Conservation (phyloP, 2,888 invertebrate genomes). For the Peribatodes rhomboidaria region DNA sequence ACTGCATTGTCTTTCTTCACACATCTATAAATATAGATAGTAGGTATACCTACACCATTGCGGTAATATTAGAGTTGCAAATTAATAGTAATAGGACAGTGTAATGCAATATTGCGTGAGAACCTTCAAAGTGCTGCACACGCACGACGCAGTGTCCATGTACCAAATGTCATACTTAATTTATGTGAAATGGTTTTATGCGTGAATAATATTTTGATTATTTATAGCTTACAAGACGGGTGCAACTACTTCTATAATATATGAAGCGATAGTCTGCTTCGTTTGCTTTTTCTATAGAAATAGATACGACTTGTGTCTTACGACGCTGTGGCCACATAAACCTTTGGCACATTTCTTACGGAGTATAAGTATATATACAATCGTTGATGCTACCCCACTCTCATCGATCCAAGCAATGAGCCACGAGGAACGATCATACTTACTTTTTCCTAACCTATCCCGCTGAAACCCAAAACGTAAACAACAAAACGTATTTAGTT, state of each 20-base stretch:
- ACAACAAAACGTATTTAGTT: neutral
- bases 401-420: no score
- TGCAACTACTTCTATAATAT: no score
- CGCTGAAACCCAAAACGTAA: neutral
- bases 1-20: neutral
- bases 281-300: neutral
- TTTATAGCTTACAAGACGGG: neutral
- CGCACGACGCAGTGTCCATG: neutral
- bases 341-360: no score
- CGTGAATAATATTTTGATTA: neutral
- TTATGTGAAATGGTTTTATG: neutral
- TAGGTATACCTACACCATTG: neutral
- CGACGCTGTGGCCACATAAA: no score
- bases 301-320: no score
- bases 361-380: no score
- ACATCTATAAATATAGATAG: neutral
- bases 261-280: no score
- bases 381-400: no score
- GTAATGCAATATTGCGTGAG: slow-evolving; percentile 21
- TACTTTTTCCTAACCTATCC: neutral
- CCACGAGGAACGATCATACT: neutral
- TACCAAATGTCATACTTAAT: slow-evolving; percentile 9
- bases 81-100: neutral
- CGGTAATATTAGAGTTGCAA: slow-evolving; percentile 2
- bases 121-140: neutral